Base-by-base conservation (phyloP, 1,140 invertebrate genomes). In the Solen grandis region DNA sequence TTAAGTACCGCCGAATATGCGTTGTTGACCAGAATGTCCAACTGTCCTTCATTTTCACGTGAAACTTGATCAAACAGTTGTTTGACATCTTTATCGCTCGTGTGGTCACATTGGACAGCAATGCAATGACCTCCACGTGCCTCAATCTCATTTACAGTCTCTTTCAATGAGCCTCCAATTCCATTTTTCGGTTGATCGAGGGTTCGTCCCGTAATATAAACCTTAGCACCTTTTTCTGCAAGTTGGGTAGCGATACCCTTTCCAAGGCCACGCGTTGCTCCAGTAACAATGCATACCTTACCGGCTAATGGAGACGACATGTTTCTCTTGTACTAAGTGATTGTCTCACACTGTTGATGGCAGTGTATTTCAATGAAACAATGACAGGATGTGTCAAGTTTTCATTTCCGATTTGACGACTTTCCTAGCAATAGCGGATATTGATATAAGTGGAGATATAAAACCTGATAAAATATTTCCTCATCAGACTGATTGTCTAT, bases 11-110 rank as follows among this genome's bases (percentile, higher is more conserved):
- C n/a, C n/a, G n/a, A n/a, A n/a, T n/a, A n/a, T n/a, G n/a, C n/a
- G n/a, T n/a, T n/a, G n/a, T n/a, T n/a, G n/a, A 93, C 93, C 14
- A 93, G 84, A 70, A 93, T 86, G 77, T 94, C 92, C 35, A 94
- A 85, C 63, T 85, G 81, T 29, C 93, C 93, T n/a, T 91, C 70
- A 63, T 93, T 90, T 73, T 93, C 92, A 8, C 60, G 65, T 33
- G 89, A 84, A 31, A 94, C 89, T 41, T 80, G 82, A 31, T 93
- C 87, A 87, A 93, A 94, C 27, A 94, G 72, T 22, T 66, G 62
- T 33, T 90, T 81, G 10, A 93, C 85, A 29, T 93, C 88, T 5
- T 85, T 88, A 73, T 91, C 88, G 50, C 93, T 92, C 13, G 84
- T 84, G 82, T 94, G 93, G 75, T 93, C 93, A 87, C 91, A 92